phyloP scores from a whole-genome alignment of 2,113 vertebrate species.

The Cyprichromis sp. region DNA sequence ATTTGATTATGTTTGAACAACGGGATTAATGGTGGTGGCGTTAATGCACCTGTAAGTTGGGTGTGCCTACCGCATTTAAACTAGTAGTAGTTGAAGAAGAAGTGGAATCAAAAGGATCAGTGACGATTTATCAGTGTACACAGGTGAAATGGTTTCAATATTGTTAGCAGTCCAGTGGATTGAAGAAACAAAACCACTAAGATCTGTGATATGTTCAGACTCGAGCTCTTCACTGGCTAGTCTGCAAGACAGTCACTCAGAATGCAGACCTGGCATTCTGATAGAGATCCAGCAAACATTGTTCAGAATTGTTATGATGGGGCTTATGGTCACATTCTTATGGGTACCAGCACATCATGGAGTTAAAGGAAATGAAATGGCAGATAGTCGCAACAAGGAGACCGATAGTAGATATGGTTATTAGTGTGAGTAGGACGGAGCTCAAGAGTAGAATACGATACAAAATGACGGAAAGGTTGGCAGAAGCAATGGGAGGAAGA shows the following conservation, averaged over 20 bases:
- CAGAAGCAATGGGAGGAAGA: not conserved
- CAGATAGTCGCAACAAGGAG: too few species aligned
- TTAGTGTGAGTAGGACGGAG: accelerated
- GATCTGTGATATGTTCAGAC: not conserved
- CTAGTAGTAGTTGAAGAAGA: not conserved
- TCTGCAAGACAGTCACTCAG: not conserved
- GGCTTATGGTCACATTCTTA: not conserved
- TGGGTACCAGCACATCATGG: not conserved
- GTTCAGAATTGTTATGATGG: not conserved
- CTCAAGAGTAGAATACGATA: accelerated
- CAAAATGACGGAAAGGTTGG: not conserved
- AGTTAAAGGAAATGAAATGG: not conserved
- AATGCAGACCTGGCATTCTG: accelerated
- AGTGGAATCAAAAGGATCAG: not conserved
- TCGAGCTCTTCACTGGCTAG: not conserved
- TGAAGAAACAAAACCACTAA: not conserved
- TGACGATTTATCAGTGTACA: not conserved
- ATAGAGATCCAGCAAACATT: not conserved
- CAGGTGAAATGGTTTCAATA: not conserved
- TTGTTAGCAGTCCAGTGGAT: not conserved
- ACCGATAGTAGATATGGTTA: not conserved
- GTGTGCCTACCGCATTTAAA: not conserved
- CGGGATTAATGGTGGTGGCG: not conserved
- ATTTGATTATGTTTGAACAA: not conserved
- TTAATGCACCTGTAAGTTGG: not conserved